Percentiles rank a stretch among this genome's conserved stretches.
Evolutionary conservation across 2,797 vertebrate species (phyloP).

Genomic region (Rhincodon typus): DNA sequence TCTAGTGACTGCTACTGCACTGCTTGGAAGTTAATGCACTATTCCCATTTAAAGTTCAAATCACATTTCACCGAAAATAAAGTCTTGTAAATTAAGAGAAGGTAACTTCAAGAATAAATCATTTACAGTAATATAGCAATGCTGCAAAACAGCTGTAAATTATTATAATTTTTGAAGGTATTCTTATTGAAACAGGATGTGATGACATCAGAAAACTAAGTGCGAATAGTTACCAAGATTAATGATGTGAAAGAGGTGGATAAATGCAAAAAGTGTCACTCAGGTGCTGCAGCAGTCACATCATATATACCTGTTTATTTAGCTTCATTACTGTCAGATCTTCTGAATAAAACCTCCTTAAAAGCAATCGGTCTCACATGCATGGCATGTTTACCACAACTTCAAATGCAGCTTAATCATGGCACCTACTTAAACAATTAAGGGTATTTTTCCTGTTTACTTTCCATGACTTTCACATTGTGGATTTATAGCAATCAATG

Average conservation of each 20-base stretch:
- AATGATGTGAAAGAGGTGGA: not conserved
- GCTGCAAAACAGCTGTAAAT: not conserved
- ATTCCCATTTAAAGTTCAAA: not conserved
- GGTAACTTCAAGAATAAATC: not conserved
- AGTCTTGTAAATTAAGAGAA: not conserved
- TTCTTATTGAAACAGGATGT: slow-evolving; percentile 5
- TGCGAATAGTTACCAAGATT: not conserved
- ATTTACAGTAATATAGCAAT: not conserved
- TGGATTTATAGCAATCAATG: not conserved
- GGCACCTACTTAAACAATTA: not conserved
- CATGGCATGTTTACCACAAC: not conserved
- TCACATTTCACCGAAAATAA: not conserved
- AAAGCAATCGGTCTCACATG: not conserved
- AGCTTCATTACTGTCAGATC: not conserved
- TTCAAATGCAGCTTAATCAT: not conserved
- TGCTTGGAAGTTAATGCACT: not conserved
- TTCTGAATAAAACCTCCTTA: not conserved
- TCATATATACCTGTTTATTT: not conserved
- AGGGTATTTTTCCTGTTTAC: not conserved
- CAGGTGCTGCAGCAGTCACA: not conserved
- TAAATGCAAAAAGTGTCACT: not conserved
- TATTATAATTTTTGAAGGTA: not conserved
- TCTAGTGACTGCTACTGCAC: not conserved
- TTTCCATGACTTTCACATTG: not conserved
- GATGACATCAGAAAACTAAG: slow-evolving; percentile 1